Base-by-base conservation (phyloP, 2,888 invertebrate genomes). In the Diarsia brunnea region DNA sequence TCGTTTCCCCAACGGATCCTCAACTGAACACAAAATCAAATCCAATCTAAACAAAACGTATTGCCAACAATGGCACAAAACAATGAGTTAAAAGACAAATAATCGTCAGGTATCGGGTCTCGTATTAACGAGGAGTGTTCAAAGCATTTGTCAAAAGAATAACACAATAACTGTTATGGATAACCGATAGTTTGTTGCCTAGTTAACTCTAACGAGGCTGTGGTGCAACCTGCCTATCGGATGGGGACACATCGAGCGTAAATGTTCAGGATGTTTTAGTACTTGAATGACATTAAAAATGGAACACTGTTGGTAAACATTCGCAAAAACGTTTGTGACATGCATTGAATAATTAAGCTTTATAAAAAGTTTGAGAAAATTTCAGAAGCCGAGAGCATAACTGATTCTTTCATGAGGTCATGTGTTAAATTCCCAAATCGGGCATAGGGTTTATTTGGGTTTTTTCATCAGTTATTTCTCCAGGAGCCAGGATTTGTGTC, bases 161-260 rank as follows among this genome's bases (percentile, higher is more conserved):
- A 84, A 94, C 91, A 96, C 95, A 96, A 95, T 95, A 93, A 93
- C 91, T 90, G 92, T 94, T 92, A 96, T 95, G 94, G 94, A 96
- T 96, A 95, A 94, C 95, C 94, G 87, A 95, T 95, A 94, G 95
- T 95, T 94, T 90, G 95, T 93, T 91, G 92, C 93, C 94, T 95
- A 95, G 96, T 95, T 95, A 93, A 92, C 86, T 85, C 91, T 91
- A 92, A 92, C 93, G 92, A 92, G 89, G 91, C 89, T 86, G 88
- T 88, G 88, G 89, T 87, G 87, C 85, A 84, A 80, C 76, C 65
- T 78, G 83, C 58, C 45, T 45, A 76, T 64, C 85, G 79, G 91
- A 47, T 69, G 21, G 81, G 51, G 87, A 66, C 70, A 90, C 89
- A 95, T 84, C 82, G 83, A 84, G 91, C 1, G 76, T 16, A 65